Evolutionary conservation across 2,888 invertebrate genomes (phyloP), one percentile per base, ranked within the genome.

Genomic region (Aporophyla nigra): DNA sequence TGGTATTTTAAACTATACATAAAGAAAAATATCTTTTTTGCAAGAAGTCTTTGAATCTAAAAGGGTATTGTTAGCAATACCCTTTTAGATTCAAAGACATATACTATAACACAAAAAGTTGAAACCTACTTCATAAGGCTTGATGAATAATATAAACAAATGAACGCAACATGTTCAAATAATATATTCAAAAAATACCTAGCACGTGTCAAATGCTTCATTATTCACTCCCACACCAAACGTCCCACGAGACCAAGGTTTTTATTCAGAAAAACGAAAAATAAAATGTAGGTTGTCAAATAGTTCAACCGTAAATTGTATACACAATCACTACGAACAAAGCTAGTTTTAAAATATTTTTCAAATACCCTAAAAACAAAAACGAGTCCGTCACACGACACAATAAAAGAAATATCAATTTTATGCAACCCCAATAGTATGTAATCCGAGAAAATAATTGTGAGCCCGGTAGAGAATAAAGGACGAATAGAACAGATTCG

Each of bases 361-460:
- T 54, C 12, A 67, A 54, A 67, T 46, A 19, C 43, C n/a, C 16
- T 4, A 62, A 51, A 62, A n/a, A 27, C 33, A 14, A 58, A 65
- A 49, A 61, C 33, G 71, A 65, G 5, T 71, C 54, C 40, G n/a
- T 46, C 62, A 63, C 27, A 21, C 27, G 54, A 58, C 24, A 43
- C 16, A 74, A 21, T 49, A 58, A 46, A 65, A 59, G 12, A n/a
- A 68, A n/a, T 33, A 14, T n/a, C 5, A 49, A 70, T 65, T 70
- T 27, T 68, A n/a, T 80, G 59, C 24, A n/a, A 71, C 49, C 27
- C n/a, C 53, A 73, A 73, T 71, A 46, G 49, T 71, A 33, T 51
- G 70, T 73, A 62, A 85, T 70, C 63, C 75, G 74, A 76, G 69
- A 76, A 82, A 74, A 82, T 73, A 76, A 78, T 78, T 76, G 73